These are phyloP conservation scores for Anhinga anhinga DNA, from an alignment of 2,113 vertebrate species.

Conservation along the genomic window DNA sequence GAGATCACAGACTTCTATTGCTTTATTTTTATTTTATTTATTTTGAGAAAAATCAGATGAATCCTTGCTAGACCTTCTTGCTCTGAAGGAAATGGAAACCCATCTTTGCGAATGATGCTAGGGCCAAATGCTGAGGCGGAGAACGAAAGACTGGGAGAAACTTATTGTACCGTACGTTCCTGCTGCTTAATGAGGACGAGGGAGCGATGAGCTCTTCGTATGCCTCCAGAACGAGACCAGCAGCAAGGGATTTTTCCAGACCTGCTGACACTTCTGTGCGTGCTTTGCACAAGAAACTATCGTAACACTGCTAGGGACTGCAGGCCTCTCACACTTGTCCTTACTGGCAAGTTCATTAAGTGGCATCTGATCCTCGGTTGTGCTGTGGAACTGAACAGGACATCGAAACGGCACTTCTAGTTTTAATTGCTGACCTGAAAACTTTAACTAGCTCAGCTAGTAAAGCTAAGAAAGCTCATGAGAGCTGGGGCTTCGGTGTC, in stretches of 20 bases:
- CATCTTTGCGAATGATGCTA: neutral
- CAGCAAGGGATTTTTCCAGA: neutral
- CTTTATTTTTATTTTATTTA: neutral
- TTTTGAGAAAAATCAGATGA: neutral
- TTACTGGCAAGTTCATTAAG: neutral
- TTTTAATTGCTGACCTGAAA: neutral
- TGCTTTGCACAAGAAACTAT: neutral
- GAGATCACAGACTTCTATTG: neutral
- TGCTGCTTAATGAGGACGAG: neutral
- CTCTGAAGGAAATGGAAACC: neutral
- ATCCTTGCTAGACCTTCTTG: neutral
- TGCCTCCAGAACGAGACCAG: neutral
- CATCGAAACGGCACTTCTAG: neutral
- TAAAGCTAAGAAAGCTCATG: neutral
- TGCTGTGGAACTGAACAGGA: neutral
- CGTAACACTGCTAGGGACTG: neutral
- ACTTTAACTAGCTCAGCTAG: neutral
- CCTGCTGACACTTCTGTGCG: neutral
- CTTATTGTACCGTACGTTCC: neutral
- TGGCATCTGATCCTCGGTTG: neutral
- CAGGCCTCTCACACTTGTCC: neutral
- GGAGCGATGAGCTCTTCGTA: fast-evolving
- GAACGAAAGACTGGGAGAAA: neutral
- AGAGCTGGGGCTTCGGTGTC: neutral
- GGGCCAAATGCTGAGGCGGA: neutral